phyloP scores from a whole-genome alignment of 2,888 invertebrate genomes.

The Catocala fraxini region DNA sequence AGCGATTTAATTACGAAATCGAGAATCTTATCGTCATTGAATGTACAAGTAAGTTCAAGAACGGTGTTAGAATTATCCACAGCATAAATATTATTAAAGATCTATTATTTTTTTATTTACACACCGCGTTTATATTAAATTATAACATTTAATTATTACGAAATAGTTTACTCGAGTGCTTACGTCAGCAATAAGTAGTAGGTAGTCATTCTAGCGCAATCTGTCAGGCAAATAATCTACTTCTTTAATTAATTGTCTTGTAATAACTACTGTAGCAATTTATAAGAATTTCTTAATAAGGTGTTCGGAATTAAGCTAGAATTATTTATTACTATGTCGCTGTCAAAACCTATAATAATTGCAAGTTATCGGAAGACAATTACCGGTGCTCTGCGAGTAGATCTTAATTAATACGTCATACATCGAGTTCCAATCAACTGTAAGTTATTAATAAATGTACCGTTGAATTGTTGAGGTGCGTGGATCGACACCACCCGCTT shows the following conservation, averaged over 20 bases:
- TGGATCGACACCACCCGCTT: conserved; percentile 17
- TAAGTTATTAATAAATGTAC: conserved; percentile 48
- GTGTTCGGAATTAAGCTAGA: conserved; percentile 29
- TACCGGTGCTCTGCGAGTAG: conserved; percentile 33
- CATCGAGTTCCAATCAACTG: conserved; percentile 41
- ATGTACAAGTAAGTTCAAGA: too few relatives aligned
- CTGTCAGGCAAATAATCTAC: too few relatives aligned
- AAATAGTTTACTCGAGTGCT: too few relatives aligned
- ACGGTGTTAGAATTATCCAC: too few relatives aligned
- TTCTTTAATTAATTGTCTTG: too few relatives aligned
- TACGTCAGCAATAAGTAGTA: too few relatives aligned
- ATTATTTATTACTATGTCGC: conserved; percentile 46
- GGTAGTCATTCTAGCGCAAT: too few relatives aligned
- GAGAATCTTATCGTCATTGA: too few relatives aligned
- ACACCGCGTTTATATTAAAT: too few relatives aligned
- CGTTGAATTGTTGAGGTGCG: conserved; percentile 31
- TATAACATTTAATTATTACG: too few relatives aligned
- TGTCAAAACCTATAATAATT: conserved; percentile 43
- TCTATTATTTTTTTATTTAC: too few relatives aligned
- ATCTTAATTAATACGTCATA: conserved; percentile 49
- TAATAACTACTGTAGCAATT: conserved; percentile 27
- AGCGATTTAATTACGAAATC: not conserved
- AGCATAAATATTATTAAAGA: too few relatives aligned
- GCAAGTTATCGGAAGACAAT: conserved; percentile 40
- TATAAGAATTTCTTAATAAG: conserved; percentile 35